These are phyloP conservation scores for Drosophila quadrilineata DNA, from an alignment of 1,140 invertebrate genomes.

Conservation along the genomic window DNA sequence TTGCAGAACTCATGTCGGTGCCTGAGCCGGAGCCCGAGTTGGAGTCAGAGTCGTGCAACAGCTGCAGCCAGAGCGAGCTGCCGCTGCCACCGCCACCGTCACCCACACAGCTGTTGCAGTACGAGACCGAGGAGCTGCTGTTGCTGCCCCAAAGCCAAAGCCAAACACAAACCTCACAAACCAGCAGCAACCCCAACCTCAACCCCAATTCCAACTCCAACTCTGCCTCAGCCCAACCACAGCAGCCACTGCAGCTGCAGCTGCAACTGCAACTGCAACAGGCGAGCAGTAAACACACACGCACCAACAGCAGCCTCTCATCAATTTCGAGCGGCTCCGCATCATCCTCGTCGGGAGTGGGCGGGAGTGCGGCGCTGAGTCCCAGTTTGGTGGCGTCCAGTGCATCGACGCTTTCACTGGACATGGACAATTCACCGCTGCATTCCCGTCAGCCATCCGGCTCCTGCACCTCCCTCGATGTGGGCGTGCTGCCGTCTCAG, in stretches of 20 bases:
- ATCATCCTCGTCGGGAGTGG: constrained; percentile 55
- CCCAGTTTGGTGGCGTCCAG: constrained; percentile 45
- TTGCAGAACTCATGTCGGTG: too few species aligned
- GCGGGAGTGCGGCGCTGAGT: constrained; percentile 49
- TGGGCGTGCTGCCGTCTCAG: constrained; percentile 26
- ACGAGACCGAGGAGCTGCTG: constrained; percentile 46
- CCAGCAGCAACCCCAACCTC: too few species aligned
- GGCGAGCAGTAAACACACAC: constrained; percentile 48
- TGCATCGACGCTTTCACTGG: constrained; percentile 61
- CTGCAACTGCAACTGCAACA: constrained; percentile 21
- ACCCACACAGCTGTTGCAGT: constrained; percentile 73
- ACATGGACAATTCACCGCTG: constrained; percentile 59
- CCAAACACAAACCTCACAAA: too few species aligned
- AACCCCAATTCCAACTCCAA: constrained; percentile 6
- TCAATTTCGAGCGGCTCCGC: constrained; percentile 62
- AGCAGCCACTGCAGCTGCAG: constrained; percentile 24
- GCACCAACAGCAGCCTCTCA: constrained; percentile 71
- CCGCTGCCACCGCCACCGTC: constrained; percentile 73
- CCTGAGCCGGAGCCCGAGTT: neutral
- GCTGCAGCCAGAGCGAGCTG: constrained; percentile 43
- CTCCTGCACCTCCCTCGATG: constrained; percentile 60
- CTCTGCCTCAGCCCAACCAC: neutral
- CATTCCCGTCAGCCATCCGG: constrained; percentile 73
- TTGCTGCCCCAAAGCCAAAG: constrained; percentile 27
- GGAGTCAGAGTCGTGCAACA: constrained; percentile 8